Percentiles rank a stretch among this genome's conserved stretches.
Evolutionary conservation across 2,888 invertebrate genomes (phyloP).

Genomic region (Acanthococcus lagerstroemiae): DNA sequence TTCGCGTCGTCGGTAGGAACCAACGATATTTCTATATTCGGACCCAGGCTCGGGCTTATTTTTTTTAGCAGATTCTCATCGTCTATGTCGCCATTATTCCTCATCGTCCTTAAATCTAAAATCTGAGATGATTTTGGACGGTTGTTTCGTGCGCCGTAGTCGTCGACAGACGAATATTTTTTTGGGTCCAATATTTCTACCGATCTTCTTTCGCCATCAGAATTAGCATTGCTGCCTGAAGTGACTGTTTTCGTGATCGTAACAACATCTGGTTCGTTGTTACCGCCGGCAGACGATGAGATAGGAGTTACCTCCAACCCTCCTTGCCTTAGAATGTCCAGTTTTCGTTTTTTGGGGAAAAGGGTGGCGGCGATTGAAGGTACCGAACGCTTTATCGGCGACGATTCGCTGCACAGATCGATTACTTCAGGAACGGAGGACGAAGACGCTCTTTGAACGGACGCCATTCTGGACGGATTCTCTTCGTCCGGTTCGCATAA

Average conservation of each 20-base stretch:
- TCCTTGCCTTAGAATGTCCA: conserved; percentile 63
- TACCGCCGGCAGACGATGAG: conserved; percentile 34
- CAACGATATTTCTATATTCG: conserved; percentile 22
- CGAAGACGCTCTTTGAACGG: conserved; percentile 33
- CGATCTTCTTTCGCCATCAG: conserved; percentile 16
- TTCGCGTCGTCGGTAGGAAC: neutral
- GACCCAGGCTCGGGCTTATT: conserved; percentile 17
- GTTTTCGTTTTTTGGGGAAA: conserved; percentile 11
- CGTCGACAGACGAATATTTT: neutral
- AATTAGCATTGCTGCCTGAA: neutral
- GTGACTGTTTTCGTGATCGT: conserved; percentile 1
- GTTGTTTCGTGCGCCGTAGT: neutral
- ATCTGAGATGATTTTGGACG: neutral
- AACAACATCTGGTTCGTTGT: neutral
- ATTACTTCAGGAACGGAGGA: conserved; percentile 55
- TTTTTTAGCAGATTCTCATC: conserved; percentile 14
- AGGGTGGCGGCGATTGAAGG: conserved; percentile 25
- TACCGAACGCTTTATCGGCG: conserved; percentile 22
- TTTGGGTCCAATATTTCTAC: conserved; percentile 8
- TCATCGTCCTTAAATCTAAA: conserved; percentile 17
- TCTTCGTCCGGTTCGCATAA: conserved; percentile 11
- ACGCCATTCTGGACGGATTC: neutral
- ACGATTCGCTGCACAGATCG: conserved; percentile 44
- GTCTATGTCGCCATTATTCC: neutral
- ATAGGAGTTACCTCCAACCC: conserved; percentile 66